These are phyloP conservation scores for Brachylomia viminalis DNA, from an alignment of 2,888 invertebrate genomes.

Conservation along the genomic window DNA sequence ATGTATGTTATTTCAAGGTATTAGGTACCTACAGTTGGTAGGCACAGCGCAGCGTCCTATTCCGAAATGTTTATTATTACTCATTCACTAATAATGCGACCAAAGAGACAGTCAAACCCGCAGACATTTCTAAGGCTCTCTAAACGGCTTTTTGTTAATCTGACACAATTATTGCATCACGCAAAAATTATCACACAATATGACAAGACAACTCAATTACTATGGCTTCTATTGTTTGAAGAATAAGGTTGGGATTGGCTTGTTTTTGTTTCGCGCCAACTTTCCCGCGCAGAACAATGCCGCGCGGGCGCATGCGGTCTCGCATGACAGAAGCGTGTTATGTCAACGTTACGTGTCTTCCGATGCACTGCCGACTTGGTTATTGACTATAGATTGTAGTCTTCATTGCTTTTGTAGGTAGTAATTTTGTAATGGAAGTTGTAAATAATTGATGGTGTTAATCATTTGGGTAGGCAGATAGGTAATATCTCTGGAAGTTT, in stretches of 20 bases:
- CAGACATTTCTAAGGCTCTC: slow-evolving; percentile 38
- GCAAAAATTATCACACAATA: slow-evolving; percentile 61
- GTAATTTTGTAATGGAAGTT: too few relatives aligned
- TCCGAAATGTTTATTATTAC: slow-evolving; percentile 2
- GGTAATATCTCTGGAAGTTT: background rate
- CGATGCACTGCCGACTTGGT: slow-evolving; percentile 53
- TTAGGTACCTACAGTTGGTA: background rate
- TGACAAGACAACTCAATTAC: slow-evolving; percentile 25
- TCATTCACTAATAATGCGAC: slow-evolving; percentile 18
- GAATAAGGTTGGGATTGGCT: slow-evolving; percentile 35
- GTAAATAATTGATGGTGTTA: background rate
- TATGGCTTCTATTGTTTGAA: background rate
- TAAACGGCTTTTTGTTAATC: slow-evolving; percentile 58
- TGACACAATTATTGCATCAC: slow-evolving; percentile 67
- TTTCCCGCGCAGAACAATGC: slow-evolving; percentile 60
- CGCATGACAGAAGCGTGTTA: slow-evolving; percentile 68
- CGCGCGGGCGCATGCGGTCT: slow-evolving; percentile 59
- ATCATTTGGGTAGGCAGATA: background rate
- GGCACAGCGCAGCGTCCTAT: background rate
- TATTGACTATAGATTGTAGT: slow-evolving; percentile 25
- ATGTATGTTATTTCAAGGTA: background rate
- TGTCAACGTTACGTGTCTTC: slow-evolving; percentile 70
- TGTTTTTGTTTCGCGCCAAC: slow-evolving; percentile 32
- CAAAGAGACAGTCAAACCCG: slow-evolving; percentile 10
- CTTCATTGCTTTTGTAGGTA: slow-evolving; percentile 4